phyloP scores from a whole-genome alignment of 2,113 vertebrate genomes.

The Bubo bubo region DNA sequence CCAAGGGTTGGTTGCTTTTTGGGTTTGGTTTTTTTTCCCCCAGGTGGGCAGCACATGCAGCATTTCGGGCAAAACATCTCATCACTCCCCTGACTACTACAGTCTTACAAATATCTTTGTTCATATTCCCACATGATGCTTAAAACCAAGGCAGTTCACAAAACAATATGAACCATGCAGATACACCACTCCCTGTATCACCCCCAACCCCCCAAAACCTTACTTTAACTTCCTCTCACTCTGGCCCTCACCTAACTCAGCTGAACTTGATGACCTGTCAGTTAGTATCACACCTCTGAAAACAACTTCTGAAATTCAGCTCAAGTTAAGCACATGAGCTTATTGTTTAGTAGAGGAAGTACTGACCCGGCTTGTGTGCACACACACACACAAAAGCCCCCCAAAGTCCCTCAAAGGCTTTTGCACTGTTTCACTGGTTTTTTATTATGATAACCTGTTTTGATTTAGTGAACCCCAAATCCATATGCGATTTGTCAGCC shows the following conservation, averaged over 20 bases:
- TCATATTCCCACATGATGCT: background rate
- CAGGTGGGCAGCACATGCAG: background rate
- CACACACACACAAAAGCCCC: background rate
- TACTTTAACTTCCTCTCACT: background rate
- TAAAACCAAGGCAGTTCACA: background rate
- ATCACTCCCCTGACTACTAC: background rate
- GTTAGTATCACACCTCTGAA: background rate
- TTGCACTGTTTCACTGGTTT: background rate
- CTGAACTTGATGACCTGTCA: background rate
- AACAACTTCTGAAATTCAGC: background rate
- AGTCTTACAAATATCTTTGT: background rate
- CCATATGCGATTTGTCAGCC: background rate
- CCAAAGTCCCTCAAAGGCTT: background rate
- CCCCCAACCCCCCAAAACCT: background rate
- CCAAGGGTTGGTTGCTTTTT: rapidly evolving
- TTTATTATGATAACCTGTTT: background rate
- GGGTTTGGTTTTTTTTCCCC: background rate
- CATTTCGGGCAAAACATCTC: background rate
- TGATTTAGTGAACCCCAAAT: background rate
- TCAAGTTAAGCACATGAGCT: background rate
- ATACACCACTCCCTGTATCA: rapidly evolving
- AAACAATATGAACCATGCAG: background rate
- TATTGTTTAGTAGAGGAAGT: background rate
- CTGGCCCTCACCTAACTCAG: background rate
- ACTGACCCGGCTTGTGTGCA: background rate